A percentile compares a stretch with the other conserved stretches of the same genome.
phyloP scores from a whole-genome alignment of 2,888 invertebrate genomes.

The Hypolimnas misippus region DNA sequence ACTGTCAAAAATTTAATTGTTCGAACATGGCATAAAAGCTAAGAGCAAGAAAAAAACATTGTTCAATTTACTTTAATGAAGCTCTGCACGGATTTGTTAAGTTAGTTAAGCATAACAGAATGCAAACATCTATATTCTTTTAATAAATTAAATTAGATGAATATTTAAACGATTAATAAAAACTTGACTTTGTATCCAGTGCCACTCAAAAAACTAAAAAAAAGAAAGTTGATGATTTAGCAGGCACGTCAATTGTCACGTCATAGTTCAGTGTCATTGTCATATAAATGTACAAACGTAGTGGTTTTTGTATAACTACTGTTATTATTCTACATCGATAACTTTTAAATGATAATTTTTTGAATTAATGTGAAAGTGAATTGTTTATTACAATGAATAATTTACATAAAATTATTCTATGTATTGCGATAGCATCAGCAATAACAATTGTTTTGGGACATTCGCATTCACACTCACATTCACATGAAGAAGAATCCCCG shows the following conservation, averaged over 20 bases:
- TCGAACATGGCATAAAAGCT: too few relatives aligned
- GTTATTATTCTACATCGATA: not conserved
- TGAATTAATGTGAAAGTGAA: conserved; percentile 6
- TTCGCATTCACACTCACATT: conserved; percentile 81
- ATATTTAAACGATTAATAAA: too few relatives aligned
- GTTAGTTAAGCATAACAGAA: too few relatives aligned
- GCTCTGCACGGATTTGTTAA: too few relatives aligned
- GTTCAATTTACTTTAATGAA: too few relatives aligned
- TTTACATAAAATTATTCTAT: conserved; percentile 36
- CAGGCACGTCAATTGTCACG: conserved; percentile 13
- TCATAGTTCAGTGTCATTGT: conserved; percentile 17
- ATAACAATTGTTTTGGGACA: conserved; percentile 59
- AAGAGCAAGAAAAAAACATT: not conserved
- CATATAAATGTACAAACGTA: not conserved
- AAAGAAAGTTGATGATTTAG: not conserved
- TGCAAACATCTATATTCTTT: too few relatives aligned
- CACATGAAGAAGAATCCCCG: conserved; percentile 84
- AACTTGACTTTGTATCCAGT: not conserved
- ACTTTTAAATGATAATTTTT: conserved; percentile 6
- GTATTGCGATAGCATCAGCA: conserved; percentile 40
- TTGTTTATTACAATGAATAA: conserved; percentile 39
- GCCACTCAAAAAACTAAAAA: not conserved
- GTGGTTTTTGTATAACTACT: not conserved
- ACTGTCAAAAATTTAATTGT: too few relatives aligned
- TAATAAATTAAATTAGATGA: too few relatives aligned